Base-by-base conservation (phyloP, 2,888 invertebrate genomes). In the Troilus luridus region DNA sequence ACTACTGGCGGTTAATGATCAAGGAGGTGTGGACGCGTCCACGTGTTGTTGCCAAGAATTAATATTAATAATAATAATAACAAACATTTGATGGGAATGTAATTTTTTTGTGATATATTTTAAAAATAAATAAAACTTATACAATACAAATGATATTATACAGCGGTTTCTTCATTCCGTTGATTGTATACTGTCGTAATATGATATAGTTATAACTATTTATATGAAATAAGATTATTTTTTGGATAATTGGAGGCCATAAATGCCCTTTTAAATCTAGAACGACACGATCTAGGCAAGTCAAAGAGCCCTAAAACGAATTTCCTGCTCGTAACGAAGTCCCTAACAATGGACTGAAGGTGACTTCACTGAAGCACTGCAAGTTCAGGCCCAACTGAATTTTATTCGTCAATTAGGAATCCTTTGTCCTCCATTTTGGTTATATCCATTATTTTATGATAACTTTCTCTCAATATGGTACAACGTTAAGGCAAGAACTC, bases 261-360 rank as follows among this genome's bases (percentile, higher is more conserved):
- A 17, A 60, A 12, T 12, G 0, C 27, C 5, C n/a, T 41, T 17
- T 17, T 24, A 12, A 1, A 77, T 7, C 24, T 12, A 41, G 27
- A 41, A 41, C 7, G 27, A 77, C 72, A 77, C 41, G 27, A 77
- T 17, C 8, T 41, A 24, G 41, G 72, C 27, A 77, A 67, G 27
- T 77, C 41, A 77, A 77, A 77, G 72, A 77, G 41, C 41, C 41
- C 19, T 77, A 41, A 77, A 77, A 77, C 72, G 27, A 77, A 77
- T 77, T 77, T 77, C 72, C 72, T 77, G 72, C 72, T 41, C 8
- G 41, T 77, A 77, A 77, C 72, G 72, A 77, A 77, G 27, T 77
- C 27, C 41, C 72, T 77, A 77, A 77, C 72, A 77, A 77, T 72
- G 72, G 72, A 14, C 27, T 77, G 72, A 41, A 41, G 72, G 72